Percentiles rank a stretch among this genome's conserved stretches.
phyloP scores from a whole-genome alignment of 2,888 invertebrate genomes.

The Eupithecia abbreviata region DNA sequence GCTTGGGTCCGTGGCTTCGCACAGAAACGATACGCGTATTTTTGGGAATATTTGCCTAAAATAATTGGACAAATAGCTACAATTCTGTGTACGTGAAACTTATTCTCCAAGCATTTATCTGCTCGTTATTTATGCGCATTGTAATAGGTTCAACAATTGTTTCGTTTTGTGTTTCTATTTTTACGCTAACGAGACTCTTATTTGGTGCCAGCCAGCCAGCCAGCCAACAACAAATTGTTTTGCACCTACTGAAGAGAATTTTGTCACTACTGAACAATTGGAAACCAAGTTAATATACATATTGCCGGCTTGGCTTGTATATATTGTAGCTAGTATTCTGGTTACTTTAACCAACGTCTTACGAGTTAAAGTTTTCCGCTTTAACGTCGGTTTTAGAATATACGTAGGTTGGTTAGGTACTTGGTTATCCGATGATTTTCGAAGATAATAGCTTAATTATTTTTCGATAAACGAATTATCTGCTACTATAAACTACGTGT shows the following conservation, averaged over 20 bases:
- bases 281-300: neutral
- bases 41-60: neutral
- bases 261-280: neutral
- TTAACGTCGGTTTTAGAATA: neutral
- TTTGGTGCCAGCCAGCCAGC: constrained; percentile 6
- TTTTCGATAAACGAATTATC: neutral
- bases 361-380: neutral
- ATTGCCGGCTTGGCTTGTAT: neutral
- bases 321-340: neutral
- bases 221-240: neutral
- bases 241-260: neutral
- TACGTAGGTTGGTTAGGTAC: neutral
- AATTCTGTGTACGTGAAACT: constrained; percentile 5
- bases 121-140: constrained; percentile 39
- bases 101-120: constrained; percentile 13
- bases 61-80: neutral
- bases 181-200: constrained; percentile 20
- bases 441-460: neutral
- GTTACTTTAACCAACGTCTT: neutral
- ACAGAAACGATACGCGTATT: neutral
- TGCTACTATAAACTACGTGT: too few species aligned
- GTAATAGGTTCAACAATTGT: constrained; percentile 33
- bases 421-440: neutral
- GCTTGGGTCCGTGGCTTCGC: neutral
- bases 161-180: constrained; percentile 35